Percentiles rank a stretch among this genome's conserved stretches.
phyloP scores from a whole-genome alignment of 2,113 vertebrate genomes.

The Chinchilla lanigera region DNA sequence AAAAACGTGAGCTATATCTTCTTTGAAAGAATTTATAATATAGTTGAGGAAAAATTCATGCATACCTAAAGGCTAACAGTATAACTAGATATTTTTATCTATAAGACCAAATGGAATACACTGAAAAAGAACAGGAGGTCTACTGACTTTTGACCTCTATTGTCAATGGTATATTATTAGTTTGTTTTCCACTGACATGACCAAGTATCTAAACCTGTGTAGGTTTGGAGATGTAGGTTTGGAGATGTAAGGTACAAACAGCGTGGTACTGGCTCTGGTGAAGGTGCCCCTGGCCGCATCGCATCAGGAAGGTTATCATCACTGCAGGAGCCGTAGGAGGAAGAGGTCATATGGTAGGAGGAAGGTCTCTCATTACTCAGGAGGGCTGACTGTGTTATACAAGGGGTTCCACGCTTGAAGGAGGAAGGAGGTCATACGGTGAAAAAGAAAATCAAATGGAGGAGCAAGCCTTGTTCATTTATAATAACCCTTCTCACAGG shows the following conservation, averaged over 20 bases:
- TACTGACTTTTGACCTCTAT: neutral
- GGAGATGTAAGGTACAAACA: neutral
- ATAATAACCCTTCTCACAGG: neutral
- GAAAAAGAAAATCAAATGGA: neutral
- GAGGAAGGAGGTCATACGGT: neutral
- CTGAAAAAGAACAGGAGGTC: neutral
- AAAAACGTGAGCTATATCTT: neutral
- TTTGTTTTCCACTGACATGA: neutral
- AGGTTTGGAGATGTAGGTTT: neutral
- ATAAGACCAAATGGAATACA: neutral
- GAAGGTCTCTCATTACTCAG: neutral
- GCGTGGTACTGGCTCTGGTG: neutral
- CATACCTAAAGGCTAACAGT: neutral
- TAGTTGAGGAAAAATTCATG: neutral
- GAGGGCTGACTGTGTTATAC: neutral
- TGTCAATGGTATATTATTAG: neutral
- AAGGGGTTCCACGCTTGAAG: neutral
- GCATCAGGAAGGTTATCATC: neutral
- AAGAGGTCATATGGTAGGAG: too few relatives aligned
- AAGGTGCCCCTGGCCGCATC: neutral
- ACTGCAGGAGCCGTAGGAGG: neutral
- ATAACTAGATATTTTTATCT: constrained; percentile 21
- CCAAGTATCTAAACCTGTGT: neutral
- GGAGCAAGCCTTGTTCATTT: neutral
- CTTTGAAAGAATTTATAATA: constrained; percentile 8